A percentile compares a stretch with the other conserved stretches of the same genome.
phyloP scores from a whole-genome alignment of 92 coral and sea anemone species.

The Hydrozoanthus gracilis region DNA sequence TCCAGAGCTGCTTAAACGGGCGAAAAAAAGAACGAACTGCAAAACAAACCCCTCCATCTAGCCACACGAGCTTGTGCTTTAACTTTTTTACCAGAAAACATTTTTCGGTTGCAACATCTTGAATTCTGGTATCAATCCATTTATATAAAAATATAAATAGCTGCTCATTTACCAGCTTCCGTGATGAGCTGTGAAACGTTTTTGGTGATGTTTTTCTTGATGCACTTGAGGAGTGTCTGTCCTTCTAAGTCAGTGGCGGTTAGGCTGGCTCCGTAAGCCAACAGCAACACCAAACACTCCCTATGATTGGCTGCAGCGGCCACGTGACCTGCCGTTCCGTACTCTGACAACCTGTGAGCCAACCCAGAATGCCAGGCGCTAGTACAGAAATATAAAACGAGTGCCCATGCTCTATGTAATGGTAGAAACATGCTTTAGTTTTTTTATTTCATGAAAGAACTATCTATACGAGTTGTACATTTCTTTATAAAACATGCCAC shows the following conservation, averaged over 20 bases:
- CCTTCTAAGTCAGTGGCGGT: constrained; percentile 67
- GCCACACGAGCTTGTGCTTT: too few species aligned
- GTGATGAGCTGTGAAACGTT: constrained; percentile 55
- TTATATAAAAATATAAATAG: not conserved
- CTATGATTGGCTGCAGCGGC: constrained; percentile 69
- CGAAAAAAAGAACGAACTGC: too few species aligned
- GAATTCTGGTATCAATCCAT: too few species aligned
- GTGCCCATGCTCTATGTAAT: not conserved
- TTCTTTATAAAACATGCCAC: too few species aligned
- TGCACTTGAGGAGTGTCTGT: constrained; percentile 70
- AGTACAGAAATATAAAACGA: not conserved
- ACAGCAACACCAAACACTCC: constrained; percentile 68
- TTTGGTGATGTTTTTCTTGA: constrained; percentile 53
- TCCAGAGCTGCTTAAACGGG: too few species aligned
- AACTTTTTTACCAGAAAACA: too few species aligned
- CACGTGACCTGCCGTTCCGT: constrained; percentile 82
- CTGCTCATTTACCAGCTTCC: constrained; percentile 58
- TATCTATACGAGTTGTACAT: too few species aligned
- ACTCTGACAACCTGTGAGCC: constrained; percentile 68
- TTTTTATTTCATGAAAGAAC: too few species aligned
- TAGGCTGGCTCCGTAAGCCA: constrained; percentile 71
- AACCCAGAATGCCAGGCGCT: not conserved
- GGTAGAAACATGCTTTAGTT: not conserved
- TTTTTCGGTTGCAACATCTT: too few species aligned
- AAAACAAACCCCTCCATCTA: too few species aligned